These are phyloP conservation scores for Alethe castanea DNA, from an alignment of 2,113 vertebrate genomes.

Conservation along the genomic window DNA sequence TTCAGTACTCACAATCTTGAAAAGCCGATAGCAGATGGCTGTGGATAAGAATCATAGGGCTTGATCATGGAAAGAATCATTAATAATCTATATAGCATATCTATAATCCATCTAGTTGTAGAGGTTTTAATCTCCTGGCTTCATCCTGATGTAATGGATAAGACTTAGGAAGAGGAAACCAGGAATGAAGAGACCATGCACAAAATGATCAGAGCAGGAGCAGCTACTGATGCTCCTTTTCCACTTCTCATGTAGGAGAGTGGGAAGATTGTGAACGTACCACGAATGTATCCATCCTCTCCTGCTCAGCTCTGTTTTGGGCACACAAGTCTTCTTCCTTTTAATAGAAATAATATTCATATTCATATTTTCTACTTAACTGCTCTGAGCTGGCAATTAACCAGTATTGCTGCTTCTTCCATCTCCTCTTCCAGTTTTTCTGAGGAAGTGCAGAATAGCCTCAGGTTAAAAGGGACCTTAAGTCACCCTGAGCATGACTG, in stretches of 20 bases:
- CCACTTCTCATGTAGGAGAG: neutral
- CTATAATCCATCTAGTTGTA: neutral
- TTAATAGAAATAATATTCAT: neutral
- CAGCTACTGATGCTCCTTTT: neutral
- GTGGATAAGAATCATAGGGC: neutral
- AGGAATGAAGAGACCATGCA: neutral
- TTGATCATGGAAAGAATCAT: neutral
- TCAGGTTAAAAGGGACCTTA: neutral
- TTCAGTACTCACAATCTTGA: neutral
- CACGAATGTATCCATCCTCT: neutral
- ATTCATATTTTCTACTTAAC: neutral
- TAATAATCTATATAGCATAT: neutral
- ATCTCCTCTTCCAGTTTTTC: neutral
- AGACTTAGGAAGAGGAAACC: neutral
- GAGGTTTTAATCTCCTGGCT: neutral
- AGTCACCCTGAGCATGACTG: neutral
- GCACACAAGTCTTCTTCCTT: neutral
- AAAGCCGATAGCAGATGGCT: neutral
- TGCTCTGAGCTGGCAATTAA: neutral
- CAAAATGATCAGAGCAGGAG: neutral
- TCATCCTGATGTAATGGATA: neutral
- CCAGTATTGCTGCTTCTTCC: neutral
- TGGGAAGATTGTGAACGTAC: neutral
- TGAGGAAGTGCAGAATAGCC: neutral
- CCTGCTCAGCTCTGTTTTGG: neutral